Evolutionary conservation across 2,888 invertebrate genomes (phyloP).

Genomic region (Napeogenes sylphis): DNA sequence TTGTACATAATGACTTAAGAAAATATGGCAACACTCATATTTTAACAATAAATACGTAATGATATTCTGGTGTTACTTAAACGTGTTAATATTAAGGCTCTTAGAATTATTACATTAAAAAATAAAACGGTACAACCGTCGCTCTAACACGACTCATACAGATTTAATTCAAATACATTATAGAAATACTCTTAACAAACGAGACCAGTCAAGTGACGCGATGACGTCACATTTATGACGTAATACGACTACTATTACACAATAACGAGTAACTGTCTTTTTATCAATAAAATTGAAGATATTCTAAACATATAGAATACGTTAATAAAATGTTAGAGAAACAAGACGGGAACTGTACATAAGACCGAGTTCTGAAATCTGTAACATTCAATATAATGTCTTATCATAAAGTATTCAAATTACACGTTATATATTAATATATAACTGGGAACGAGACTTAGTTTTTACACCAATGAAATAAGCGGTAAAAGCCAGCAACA

Average conservation of each 20-base stretch:
- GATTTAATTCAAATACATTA: constrained; percentile 2
- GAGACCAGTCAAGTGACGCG: constrained; percentile 37
- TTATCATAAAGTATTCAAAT: constrained; percentile 15
- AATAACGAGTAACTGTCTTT: constrained; percentile 53
- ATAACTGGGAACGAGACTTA: constrained; percentile 15
- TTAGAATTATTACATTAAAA: background rate
- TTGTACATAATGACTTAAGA: constrained; percentile 78
- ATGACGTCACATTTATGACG: constrained; percentile 34
- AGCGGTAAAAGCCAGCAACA: constrained; percentile 3
- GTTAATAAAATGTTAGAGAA: constrained; percentile 34
- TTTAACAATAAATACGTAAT: constrained; percentile 69
- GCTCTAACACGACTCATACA: constrained; percentile 4
- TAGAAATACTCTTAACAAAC: constrained; percentile 26
- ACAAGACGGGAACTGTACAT: constrained; percentile 32
- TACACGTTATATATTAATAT: constrained; percentile 6
- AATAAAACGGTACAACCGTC: background rate
- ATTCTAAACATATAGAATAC: constrained; percentile 38
- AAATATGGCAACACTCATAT: constrained; percentile 78
- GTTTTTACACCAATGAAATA: constrained; percentile 1
- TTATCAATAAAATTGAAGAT: constrained; percentile 47
- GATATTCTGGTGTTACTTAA: constrained; percentile 32
- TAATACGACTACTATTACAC: constrained; percentile 42
- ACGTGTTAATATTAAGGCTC: constrained; percentile 28
- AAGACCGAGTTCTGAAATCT: constrained; percentile 39
- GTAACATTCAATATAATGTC: constrained; percentile 17